These are phyloP conservation scores for Agrotis ipsilon DNA, from an alignment of 2,888 invertebrate species.

Conservation along the genomic window DNA sequence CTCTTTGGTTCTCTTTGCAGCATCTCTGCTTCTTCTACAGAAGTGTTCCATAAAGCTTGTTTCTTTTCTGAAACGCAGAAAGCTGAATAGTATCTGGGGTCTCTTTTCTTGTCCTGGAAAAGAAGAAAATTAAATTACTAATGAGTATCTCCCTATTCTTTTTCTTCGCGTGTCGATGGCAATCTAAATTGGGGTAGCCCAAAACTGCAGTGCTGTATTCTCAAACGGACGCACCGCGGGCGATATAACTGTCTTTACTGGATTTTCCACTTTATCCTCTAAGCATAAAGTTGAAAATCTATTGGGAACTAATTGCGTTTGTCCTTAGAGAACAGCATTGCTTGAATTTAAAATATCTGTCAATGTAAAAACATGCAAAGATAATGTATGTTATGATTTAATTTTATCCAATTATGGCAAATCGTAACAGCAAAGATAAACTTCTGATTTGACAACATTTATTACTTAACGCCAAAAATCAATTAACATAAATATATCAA, in stretches of 20 bases:
- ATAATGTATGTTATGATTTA: no score
- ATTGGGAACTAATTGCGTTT: no score
- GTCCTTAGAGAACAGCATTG: no score
- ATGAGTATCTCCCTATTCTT: no score
- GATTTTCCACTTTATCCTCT: no score
- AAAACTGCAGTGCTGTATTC: no score
- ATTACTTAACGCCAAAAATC: neutral
- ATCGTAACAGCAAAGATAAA: neutral
- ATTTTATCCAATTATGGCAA: neutral
- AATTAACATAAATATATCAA: constrained; percentile 2
- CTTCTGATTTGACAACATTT: no score
- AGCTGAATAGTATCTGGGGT: constrained; percentile 88
- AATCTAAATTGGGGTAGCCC: no score
- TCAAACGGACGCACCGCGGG: no score
- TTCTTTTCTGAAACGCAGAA: constrained; percentile 90
- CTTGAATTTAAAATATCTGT: neutral
- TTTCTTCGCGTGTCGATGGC: no score
- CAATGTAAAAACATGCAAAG: neutral
- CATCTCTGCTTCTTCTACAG: constrained; percentile 94
- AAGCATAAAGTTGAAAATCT: no score
- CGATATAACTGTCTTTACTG: no score
- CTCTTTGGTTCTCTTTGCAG: constrained; percentile 90
- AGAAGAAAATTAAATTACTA: constrained; percentile 16
- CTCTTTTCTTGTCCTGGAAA: constrained; percentile 89
- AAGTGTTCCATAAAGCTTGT: constrained; percentile 92